These are phyloP conservation scores for Paralvinella palmiformis DNA, from an alignment of 1,140 invertebrate species.

Conservation along the genomic window DNA sequence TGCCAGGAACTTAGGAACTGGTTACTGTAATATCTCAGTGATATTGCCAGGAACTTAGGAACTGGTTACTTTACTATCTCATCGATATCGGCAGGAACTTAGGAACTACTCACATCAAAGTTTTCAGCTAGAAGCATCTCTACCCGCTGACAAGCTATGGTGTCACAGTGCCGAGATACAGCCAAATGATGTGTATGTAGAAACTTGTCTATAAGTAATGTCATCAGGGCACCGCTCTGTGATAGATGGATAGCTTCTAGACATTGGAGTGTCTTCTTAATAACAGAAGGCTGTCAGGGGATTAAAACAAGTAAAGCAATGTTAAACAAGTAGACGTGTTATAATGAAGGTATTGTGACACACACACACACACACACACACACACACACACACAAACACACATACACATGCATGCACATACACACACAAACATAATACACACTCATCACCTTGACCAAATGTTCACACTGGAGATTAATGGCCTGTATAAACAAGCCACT, in stretches of 20 bases:
- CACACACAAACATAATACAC: background rate
- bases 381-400: background rate
- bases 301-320: background rate
- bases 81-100: background rate
- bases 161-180: slow-evolving; percentile 57
- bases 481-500: slow-evolving; percentile 68
- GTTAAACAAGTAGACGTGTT: too few relatives aligned
- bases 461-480: slow-evolving; percentile 55
- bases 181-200: slow-evolving; percentile 58
- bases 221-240: slow-evolving; percentile 61
- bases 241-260: slow-evolving; percentile 63
- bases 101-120: slow-evolving; percentile 28
- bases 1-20: too few relatives aligned
- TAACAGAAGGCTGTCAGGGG: slow-evolving; percentile 51
- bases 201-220: slow-evolving; percentile 57
- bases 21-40: too few relatives aligned
- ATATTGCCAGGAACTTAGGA: too few relatives aligned
- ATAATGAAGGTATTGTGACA: background rate
- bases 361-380: background rate
- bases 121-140: slow-evolving; percentile 60
- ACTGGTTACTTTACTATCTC: too few relatives aligned
- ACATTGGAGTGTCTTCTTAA: slow-evolving; percentile 57
- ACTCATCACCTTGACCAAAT: slow-evolving; percentile 6
- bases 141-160: slow-evolving; percentile 59
- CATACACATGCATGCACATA: background rate